phyloP scores from a whole-genome alignment of 2,113 vertebrate species.

The Vulpes vulpes region DNA sequence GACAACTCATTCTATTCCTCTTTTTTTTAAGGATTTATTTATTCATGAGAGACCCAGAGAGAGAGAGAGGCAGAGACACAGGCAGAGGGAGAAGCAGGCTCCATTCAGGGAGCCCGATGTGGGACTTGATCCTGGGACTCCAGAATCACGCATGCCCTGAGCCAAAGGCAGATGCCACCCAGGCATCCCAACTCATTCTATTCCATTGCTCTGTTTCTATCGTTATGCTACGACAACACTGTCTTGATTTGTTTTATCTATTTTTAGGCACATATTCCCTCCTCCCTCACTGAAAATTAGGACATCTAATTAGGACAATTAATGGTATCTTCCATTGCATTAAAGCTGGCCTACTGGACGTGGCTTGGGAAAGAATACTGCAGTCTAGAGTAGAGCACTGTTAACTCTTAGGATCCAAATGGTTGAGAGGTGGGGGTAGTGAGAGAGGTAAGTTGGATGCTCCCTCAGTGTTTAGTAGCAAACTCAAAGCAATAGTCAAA shows the following conservation, averaged over 20 bases:
- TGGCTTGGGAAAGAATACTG: not conserved
- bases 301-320: not conserved
- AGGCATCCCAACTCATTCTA: not conserved
- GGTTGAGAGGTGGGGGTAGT: not conserved
- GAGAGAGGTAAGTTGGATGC: not conserved
- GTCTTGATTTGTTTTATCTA: slow-evolving; percentile 25
- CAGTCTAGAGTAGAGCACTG: not conserved
- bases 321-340: not conserved
- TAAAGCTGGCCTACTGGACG: not conserved
- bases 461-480: not conserved
- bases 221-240: not conserved
- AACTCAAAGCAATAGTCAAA: slow-evolving; percentile 22
- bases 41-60: too few relatives aligned
- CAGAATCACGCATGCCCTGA: too few relatives aligned
- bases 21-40: too few relatives aligned
- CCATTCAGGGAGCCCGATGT: too few relatives aligned
- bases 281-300: not conserved
- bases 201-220: not conserved
- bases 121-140: too few relatives aligned
- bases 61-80: too few relatives aligned
- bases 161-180: too few relatives aligned
- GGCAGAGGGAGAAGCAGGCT: too few relatives aligned
- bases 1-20: not conserved
- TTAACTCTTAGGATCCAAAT: slow-evolving; percentile 4
- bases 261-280: not conserved